Evolutionary conservation across 1,140 invertebrate genomes (phyloP), one percentile per base, ranked within the genome.

Genomic region (Coelopa frigida): DNA sequence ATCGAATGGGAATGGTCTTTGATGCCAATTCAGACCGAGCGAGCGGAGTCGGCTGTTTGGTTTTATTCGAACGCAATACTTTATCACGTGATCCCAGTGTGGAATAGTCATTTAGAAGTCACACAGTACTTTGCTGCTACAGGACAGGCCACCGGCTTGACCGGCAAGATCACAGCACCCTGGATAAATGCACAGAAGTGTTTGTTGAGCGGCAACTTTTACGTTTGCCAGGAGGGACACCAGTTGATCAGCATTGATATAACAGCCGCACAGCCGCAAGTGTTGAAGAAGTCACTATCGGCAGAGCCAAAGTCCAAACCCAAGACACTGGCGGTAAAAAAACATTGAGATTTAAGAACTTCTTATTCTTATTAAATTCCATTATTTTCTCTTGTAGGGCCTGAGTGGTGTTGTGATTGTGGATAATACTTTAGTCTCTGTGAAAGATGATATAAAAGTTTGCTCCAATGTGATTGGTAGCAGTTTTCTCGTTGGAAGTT

Each of bases 171-270:
- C 32, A 72, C 78, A 22, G 78, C 81, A 7, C 58, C 76, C 18
- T 85, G 82, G 78, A 76, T 78, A 51, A 77, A 67, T 52, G 70
- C 79, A 46, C 76, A 78, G 57, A 83, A 80, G 47, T 87, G 84
- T 68, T 56, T 78, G 8, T 52, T 83, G 33, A 75, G 76, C 36
- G 73, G 74, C n/a, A 77, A 78, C 17, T 81, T 78, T 59, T 81
- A 78, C 55, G 75, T 74, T 8, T 86, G 84, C 52, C 50, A 53
- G 54, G 73, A 61, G 3, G 70, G 58, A 11, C 61, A 70, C 26
- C 61, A 73, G 18, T 52, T 77, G 3, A 60, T 77, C 0, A 72
- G 74, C 2, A 39, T 78, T 10, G 75, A 78, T 51, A 61, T 78
- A 2, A 44, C 70, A 11, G 67, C 70, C 6, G 56, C 56, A 20